Percentiles rank a stretch among this genome's conserved stretches.
Evolutionary conservation across 2,113 vertebrate species (phyloP).

Genomic region (Morone chrysops): DNA sequence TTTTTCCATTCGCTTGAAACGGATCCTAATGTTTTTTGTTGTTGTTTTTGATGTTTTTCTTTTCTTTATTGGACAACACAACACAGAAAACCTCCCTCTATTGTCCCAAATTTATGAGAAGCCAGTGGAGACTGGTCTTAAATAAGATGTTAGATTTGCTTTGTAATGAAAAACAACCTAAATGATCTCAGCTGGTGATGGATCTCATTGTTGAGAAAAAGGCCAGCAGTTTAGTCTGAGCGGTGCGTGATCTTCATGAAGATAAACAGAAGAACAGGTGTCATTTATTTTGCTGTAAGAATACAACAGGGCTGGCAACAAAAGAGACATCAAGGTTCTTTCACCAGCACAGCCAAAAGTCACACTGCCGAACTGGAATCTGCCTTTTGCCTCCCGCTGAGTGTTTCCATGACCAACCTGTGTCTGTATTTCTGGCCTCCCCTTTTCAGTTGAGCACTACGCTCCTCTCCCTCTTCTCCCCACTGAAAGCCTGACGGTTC

Average conservation of each 20-base stretch:
- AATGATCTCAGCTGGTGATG: conserved; percentile 11
- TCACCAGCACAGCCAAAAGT: neutral
- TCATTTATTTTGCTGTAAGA: neutral
- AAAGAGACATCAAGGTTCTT: neutral
- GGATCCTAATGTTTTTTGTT: neutral
- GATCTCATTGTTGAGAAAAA: neutral
- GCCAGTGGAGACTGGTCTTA: neutral
- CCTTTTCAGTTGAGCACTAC: conserved; percentile 1
- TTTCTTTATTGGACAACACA: neutral
- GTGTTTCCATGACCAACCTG: conserved; percentile 13
- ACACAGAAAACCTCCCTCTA: neutral
- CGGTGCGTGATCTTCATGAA: neutral
- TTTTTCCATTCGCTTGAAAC: neutral
- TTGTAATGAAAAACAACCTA: neutral
- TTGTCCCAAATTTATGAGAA: conserved; percentile 11
- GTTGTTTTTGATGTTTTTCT: neutral
- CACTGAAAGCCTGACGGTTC: conserved; percentile 1
- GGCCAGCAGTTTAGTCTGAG: neutral
- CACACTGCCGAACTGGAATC: neutral
- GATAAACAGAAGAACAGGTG: neutral
- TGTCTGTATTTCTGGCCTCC: conserved; percentile 3
- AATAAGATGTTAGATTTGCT: conserved; percentile 5
- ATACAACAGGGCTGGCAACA: neutral
- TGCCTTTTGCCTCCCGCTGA: neutral
- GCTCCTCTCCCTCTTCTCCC: neutral